phyloP scores from a whole-genome alignment of 1,140 invertebrate species.

The Ericerus pela region DNA sequence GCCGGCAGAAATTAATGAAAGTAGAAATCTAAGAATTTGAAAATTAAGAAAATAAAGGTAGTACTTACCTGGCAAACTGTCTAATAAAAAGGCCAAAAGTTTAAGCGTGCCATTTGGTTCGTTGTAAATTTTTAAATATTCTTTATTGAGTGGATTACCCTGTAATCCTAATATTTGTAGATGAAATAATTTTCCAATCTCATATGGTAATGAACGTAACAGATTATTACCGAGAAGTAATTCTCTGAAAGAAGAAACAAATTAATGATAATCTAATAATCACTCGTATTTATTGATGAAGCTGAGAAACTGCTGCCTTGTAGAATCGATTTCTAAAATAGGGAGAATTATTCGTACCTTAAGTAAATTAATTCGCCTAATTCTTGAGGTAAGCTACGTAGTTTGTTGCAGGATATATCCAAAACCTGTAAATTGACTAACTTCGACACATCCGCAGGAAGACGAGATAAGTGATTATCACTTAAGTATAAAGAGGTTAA shows the following conservation, averaged over 20 bases:
- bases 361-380: conserved; percentile 87
- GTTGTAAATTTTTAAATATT: conserved; percentile 78
- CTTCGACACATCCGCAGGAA: conserved; percentile 75
- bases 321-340: no score
- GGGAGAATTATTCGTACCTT: conserved; percentile 49
- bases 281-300: neutral
- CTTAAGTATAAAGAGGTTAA: conserved; percentile 87
- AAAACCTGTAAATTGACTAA: conserved; percentile 69
- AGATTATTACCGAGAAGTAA: conserved; percentile 87
- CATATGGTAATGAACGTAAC: conserved; percentile 82
- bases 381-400: conserved; percentile 83
- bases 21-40: no score
- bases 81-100: conserved; percentile 82
- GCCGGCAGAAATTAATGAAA: no score
- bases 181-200: conserved; percentile 95
- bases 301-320: neutral
- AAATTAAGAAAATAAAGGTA: no score
- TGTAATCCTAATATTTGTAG: conserved; percentile 76
- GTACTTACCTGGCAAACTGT: conserved; percentile 74
- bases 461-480: conserved; percentile 75
- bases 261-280: neutral
- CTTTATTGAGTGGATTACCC: conserved; percentile 86
- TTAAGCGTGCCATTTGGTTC: conserved; percentile 87
- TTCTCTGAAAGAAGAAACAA: conserved; percentile 51
- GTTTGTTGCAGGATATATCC: conserved; percentile 87